Evolutionary conservation across 2,113 vertebrate genomes (phyloP).

Genomic region (Riparia riparia): DNA sequence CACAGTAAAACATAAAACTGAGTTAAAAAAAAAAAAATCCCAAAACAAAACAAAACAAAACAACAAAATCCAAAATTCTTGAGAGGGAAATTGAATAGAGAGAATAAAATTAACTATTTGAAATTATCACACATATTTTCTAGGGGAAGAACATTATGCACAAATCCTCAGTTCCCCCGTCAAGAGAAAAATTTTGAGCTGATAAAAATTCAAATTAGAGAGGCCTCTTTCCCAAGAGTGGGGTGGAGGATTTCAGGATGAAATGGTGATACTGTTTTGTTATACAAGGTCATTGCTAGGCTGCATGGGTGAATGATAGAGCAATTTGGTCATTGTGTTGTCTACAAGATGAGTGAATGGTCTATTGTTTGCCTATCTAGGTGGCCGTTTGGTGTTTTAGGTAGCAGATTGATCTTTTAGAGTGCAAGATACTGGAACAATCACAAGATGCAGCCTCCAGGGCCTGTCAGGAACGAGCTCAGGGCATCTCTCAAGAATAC

Average conservation of each 20-base stretch:
- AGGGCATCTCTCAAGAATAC: not conserved
- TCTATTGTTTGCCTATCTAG: not conserved
- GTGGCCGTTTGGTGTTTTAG: not conserved
- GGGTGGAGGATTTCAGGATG: not conserved
- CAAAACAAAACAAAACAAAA: not conserved
- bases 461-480: rapidly evolving
- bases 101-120: not conserved
- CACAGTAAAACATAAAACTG: not conserved
- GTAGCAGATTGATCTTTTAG: not conserved
- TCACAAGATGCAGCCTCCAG: not conserved
- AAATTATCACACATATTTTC: not conserved
- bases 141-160: not conserved
- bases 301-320: not conserved
- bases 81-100: not conserved
- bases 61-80: not conserved
- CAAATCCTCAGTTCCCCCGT: not conserved
- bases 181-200: not conserved
- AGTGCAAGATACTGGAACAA: not conserved
- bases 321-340: not conserved
- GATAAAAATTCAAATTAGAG: slow-evolving; percentile 24
- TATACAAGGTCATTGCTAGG: not conserved
- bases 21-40: not conserved
- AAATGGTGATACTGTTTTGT: not conserved
- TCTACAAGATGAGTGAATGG: not conserved
- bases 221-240: not conserved